phyloP scores from a whole-genome alignment of 2,797 vertebrate genomes.

The Siniperca obscura region DNA sequence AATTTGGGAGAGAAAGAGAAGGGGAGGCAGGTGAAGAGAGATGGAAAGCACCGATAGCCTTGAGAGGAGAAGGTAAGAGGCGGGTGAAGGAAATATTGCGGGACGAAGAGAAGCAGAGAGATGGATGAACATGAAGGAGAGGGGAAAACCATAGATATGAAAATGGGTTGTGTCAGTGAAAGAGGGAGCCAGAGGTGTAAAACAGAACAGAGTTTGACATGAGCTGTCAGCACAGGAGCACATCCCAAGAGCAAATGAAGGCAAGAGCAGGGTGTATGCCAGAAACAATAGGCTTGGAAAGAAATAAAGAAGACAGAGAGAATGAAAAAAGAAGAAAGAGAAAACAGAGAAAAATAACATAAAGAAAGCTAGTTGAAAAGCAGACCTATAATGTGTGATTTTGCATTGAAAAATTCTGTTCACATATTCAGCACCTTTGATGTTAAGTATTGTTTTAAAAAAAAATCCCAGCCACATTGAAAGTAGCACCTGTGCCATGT shows the following conservation, averaged over 20 bases:
- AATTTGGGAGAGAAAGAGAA: slow-evolving; percentile 53
- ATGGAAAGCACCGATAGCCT: slow-evolving; percentile 74
- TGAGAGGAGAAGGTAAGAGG: slow-evolving; percentile 55
- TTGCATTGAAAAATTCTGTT: slow-evolving; percentile 41
- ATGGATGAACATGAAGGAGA: slow-evolving; percentile 62
- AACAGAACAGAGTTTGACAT: slow-evolving; percentile 75
- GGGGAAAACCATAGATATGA: slow-evolving; percentile 64
- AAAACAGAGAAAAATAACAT: background rate
- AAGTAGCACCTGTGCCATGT: slow-evolving; percentile 44
- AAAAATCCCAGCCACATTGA: slow-evolving; percentile 29
- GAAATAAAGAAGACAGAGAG: background rate
- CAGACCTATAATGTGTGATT: slow-evolving; percentile 13
- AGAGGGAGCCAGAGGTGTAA: slow-evolving; percentile 66
- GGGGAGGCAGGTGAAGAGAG: slow-evolving; percentile 53
- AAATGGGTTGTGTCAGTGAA: slow-evolving; percentile 76
- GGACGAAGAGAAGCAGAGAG: slow-evolving; percentile 53
- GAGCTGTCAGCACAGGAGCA: slow-evolving; percentile 71
- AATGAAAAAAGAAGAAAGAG: background rate
- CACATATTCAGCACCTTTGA: slow-evolving; percentile 56
- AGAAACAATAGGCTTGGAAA: slow-evolving; percentile 48
- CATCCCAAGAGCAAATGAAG: slow-evolving; percentile 60
- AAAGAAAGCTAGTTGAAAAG: background rate
- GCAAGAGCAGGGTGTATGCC: slow-evolving; percentile 36
- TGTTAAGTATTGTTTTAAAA: slow-evolving; percentile 57
- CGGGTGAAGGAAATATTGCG: slow-evolving; percentile 36